A percentile compares a stretch with the other conserved stretches of the same genome.
Evolutionary conservation across 23 tunicate genomes (phyloP).

Genomic region (Botrylloides violaceus): DNA sequence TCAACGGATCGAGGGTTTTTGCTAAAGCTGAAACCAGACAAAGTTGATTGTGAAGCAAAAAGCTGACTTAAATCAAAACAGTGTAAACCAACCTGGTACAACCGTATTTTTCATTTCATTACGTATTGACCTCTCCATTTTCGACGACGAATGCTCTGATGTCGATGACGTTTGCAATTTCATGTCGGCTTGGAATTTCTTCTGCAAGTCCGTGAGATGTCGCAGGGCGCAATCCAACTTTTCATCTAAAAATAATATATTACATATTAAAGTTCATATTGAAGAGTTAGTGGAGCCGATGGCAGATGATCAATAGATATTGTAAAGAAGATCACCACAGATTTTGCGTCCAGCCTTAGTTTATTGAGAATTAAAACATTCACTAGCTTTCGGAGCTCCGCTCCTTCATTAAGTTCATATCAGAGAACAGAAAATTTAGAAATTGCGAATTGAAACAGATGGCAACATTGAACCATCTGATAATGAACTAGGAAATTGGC

Average conservation of each 20-base stretch:
- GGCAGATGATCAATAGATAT: no score
- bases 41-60: not conserved
- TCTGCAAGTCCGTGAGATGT: slow-evolving; percentile 40
- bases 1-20: slow-evolving; percentile 40
- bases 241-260: slow-evolving; percentile 61
- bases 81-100: slow-evolving; percentile 39
- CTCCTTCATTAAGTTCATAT: no score
- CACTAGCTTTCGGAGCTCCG: no score
- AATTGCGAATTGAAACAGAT: no score
- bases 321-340: no score
- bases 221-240: slow-evolving; percentile 48
- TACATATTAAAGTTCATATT: no score
- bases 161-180: slow-evolving; percentile 33
- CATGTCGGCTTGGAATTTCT: slow-evolving; percentile 34
- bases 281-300: no score
- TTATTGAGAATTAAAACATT: no score
- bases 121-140: slow-evolving; percentile 46
- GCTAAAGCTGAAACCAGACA: slow-evolving; percentile 33
- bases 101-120: slow-evolving; percentile 58
- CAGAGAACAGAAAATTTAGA: no score
- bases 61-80: not conserved
- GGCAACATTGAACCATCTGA: no score
- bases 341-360: no score
- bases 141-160: slow-evolving; percentile 35
- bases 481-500: no score